Evolutionary conservation across 2,797 vertebrate species (phyloP).

Genomic region (Gobionotothen gibberifrons): DNA sequence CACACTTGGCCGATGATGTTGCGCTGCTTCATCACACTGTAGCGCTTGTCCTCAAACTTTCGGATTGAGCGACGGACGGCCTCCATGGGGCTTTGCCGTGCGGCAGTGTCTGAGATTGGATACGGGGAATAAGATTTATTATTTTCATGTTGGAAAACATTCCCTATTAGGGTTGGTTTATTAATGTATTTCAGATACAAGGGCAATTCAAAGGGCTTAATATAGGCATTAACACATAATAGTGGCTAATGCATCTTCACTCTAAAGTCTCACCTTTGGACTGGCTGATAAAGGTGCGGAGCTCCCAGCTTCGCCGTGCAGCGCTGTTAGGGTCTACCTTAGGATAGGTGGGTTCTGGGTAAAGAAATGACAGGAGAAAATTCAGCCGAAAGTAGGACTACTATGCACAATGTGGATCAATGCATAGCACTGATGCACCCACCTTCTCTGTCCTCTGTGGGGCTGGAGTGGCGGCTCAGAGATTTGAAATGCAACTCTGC

Average conservation of each 20-base stretch:
- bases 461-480: slow-evolving; percentile 97
- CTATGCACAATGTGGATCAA: neutral
- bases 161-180: neutral
- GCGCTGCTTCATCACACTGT: slow-evolving; percentile 92
- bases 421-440: slow-evolving; percentile 10
- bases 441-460: slow-evolving; percentile 97
- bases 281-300: slow-evolving; percentile 93
- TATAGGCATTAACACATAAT: too few relatives aligned
- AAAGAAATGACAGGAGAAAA: neutral
- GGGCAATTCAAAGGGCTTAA: neutral
- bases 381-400: neutral
- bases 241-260: too few relatives aligned
- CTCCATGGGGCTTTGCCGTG: slow-evolving; percentile 93
- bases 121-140: neutral
- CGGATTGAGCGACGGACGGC: slow-evolving; percentile 91
- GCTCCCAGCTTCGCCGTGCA: slow-evolving; percentile 93
- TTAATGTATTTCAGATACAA: too few relatives aligned
- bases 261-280: slow-evolving; percentile 87
- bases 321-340: slow-evolving; percentile 88
- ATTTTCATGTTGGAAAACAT: neutral
- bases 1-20: slow-evolving; percentile 99
- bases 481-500: slow-evolving; percentile 96
- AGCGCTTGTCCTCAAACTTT: slow-evolving; percentile 92
- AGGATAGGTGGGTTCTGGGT: slow-evolving; percentile 92
- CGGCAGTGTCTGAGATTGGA: slow-evolving; percentile 84